phyloP scores from a whole-genome alignment of 2,888 invertebrate genomes.

The Spilarctia lutea region DNA sequence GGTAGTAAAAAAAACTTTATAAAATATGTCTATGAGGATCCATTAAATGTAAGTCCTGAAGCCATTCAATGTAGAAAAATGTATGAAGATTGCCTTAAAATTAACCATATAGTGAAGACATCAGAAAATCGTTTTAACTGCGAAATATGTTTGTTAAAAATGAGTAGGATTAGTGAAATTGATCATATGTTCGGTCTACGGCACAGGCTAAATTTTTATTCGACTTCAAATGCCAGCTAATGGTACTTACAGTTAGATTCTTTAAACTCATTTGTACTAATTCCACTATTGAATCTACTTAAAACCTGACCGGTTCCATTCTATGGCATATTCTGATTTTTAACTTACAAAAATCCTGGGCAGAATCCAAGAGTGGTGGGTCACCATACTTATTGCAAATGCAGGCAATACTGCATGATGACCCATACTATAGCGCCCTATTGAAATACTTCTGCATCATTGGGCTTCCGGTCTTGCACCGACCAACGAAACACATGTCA shows the following conservation, averaged over 20 bases:
- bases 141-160: neutral
- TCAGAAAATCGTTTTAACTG: neutral
- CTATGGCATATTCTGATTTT: too few relatives aligned
- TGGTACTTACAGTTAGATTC: neutral
- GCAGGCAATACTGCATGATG: too few relatives aligned
- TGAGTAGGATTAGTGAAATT: constrained; percentile 17
- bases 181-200: constrained; percentile 22
- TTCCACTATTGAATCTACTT: too few relatives aligned
- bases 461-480: too few relatives aligned
- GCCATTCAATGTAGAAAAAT: neutral
- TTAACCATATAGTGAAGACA: constrained; percentile 2
- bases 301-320: too few relatives aligned
- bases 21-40: constrained; percentile 10
- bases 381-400: too few relatives aligned
- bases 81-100: neutral
- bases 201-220: neutral
- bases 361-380: too few relatives aligned
- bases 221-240: neutral
- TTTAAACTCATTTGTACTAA: too few relatives aligned
- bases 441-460: too few relatives aligned
- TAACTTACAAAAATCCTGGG: too few relatives aligned
- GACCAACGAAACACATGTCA: too few relatives aligned
- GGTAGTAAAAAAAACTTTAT: neutral
- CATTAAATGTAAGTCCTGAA: neutral
- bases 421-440: too few relatives aligned